Conservation (phyloP, 2,113 vertebrate genomes). For the Myrmecobius fasciatus region DNA sequence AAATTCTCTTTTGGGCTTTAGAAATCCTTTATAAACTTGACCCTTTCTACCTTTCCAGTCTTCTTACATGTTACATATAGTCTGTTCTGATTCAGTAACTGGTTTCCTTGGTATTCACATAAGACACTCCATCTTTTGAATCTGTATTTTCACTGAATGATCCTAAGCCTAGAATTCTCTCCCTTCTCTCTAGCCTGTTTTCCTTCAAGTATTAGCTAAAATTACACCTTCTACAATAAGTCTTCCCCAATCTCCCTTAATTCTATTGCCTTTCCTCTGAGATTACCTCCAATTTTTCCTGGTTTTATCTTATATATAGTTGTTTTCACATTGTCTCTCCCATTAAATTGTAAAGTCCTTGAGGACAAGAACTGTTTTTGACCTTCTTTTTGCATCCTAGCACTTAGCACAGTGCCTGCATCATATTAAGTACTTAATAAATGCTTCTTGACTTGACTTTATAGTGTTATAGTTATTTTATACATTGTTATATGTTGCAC, state of each 20-base stretch:
- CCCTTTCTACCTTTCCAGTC: background rate
- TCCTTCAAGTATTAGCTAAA: background rate
- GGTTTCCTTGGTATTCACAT: background rate
- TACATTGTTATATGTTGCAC: background rate
- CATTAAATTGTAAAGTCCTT: background rate
- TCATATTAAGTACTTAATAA: background rate
- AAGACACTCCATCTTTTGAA: background rate
- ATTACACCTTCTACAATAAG: background rate
- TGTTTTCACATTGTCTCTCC: background rate
- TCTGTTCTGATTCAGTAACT: background rate
- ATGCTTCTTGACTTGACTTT: background rate
- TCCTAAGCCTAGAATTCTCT: background rate
- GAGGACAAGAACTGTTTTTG: background rate
- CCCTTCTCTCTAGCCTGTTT: background rate
- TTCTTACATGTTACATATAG: background rate
- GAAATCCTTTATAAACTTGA: background rate
- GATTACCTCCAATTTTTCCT: background rate
- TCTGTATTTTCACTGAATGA: background rate
- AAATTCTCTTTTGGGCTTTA: background rate
- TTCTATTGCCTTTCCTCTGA: background rate
- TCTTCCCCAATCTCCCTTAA: background rate
- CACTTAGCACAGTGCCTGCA: background rate
- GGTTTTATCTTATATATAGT: background rate
- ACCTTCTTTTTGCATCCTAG: background rate
- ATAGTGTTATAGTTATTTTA: background rate